Conservation (phyloP, 2,797 vertebrate species). For the Poeciliopsis infans region DNA sequence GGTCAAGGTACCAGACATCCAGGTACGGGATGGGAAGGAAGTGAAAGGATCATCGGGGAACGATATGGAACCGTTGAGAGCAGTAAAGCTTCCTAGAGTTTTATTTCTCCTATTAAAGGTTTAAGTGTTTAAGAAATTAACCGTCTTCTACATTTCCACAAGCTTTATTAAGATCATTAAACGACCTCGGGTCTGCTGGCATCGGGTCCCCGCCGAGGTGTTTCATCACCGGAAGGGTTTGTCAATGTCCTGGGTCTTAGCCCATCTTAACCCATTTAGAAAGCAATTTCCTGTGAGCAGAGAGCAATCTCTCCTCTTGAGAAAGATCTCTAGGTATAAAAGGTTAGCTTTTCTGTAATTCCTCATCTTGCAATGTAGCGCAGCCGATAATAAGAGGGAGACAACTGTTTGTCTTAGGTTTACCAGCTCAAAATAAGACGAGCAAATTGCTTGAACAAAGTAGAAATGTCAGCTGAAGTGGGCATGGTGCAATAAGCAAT, state of each 20-base stretch:
- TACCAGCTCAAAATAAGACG: slow-evolving; percentile 75
- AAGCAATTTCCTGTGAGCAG: slow-evolving; percentile 76
- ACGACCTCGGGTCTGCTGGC: slow-evolving; percentile 56
- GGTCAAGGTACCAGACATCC: slow-evolving; percentile 51
- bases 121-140: slow-evolving; percentile 69
- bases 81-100: slow-evolving; percentile 48
- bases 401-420: slow-evolving; percentile 75
- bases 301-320: slow-evolving; percentile 71
- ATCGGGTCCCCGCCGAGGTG: slow-evolving; percentile 69
- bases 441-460: slow-evolving; percentile 50
- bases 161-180: slow-evolving; percentile 79
- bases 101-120: slow-evolving; percentile 61
- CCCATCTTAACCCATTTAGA: slow-evolving; percentile 80
- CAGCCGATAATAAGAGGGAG: slow-evolving; percentile 72
- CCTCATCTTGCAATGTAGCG: slow-evolving; percentile 63
- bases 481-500: slow-evolving; percentile 49
- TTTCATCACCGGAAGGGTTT: slow-evolving; percentile 75
- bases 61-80: slow-evolving; percentile 53
- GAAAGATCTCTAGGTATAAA: slow-evolving; percentile 71
- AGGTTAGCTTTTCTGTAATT: slow-evolving; percentile 77
- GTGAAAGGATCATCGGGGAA: slow-evolving; percentile 43
- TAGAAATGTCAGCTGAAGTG: slow-evolving; percentile 50
- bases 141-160: slow-evolving; percentile 58
- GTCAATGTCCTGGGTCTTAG: slow-evolving; percentile 78
- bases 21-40: slow-evolving; percentile 19